phyloP scores from a whole-genome alignment of 2,888 invertebrate species.

The Lampropteryx suffumata region DNA sequence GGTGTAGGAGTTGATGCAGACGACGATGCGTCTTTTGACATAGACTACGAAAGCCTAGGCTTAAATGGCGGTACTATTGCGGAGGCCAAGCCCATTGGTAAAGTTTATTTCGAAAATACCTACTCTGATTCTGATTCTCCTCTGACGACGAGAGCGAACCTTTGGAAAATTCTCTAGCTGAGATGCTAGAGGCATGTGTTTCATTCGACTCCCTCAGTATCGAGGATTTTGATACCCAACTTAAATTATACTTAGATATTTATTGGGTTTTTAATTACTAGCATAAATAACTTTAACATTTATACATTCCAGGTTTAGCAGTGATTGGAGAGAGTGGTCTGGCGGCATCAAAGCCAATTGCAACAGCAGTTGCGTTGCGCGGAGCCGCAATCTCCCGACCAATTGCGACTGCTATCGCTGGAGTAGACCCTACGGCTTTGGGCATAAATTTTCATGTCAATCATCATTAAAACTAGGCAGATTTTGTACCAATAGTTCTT shows the following conservation, averaged over 20 bases:
- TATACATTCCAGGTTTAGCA: constrained; percentile 78
- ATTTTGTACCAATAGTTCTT: no score
- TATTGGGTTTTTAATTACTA: no score
- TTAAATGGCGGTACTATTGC: constrained; percentile 84
- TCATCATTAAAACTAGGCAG: constrained; percentile 30
- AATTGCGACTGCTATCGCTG: constrained; percentile 89
- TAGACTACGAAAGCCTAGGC: constrained; percentile 61
- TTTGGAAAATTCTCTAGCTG: no score
- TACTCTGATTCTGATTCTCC: no score
- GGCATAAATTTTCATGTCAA: constrained; percentile 55
- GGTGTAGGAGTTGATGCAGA: constrained; percentile 61
- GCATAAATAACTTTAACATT: not conserved
- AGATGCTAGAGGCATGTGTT: no score
- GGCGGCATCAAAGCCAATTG: constrained; percentile 88
- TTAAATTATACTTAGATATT: no score
- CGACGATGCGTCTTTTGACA: constrained; percentile 39
- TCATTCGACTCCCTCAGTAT: no score
- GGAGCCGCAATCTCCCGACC: constrained; percentile 88
- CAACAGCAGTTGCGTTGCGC: constrained; percentile 87
- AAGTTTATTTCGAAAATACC: no score
- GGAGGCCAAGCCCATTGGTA: constrained; percentile 89
- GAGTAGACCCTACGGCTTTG: constrained; percentile 77
- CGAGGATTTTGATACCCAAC: no score
- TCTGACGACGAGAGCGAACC: no score
- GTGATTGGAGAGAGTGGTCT: constrained; percentile 86